These are phyloP conservation scores for Tauraco hartlaubi DNA, from an alignment of 2,797 vertebrate species.

Conservation along the genomic window DNA sequence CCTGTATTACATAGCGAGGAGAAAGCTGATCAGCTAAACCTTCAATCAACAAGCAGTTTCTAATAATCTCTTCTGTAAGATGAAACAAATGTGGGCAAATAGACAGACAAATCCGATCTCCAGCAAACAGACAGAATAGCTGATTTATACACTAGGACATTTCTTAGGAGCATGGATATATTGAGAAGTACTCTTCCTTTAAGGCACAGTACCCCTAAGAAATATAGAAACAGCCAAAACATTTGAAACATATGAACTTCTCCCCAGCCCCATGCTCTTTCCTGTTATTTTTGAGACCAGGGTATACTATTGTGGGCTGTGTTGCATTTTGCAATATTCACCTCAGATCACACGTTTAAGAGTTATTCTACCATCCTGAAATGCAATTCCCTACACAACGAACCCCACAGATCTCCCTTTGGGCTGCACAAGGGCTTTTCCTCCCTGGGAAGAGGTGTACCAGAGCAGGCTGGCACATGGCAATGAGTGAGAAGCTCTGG, in stretches of 20 bases:
- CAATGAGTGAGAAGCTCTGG: background rate
- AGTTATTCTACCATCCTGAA: background rate
- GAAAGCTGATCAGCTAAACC: slow-evolving; percentile 23
- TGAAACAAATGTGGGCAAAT: slow-evolving; percentile 45
- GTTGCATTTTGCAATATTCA: background rate
- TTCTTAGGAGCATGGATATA: background rate
- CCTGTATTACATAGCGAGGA: background rate
- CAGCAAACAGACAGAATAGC: background rate
- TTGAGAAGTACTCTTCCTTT: background rate
- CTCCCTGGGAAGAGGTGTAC: background rate
- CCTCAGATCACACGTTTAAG: background rate
- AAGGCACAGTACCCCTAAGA: background rate
- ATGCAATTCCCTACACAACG: background rate
- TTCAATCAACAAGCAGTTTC: slow-evolving; percentile 16
- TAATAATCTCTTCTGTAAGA: slow-evolving; percentile 19
- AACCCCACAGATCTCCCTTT: background rate
- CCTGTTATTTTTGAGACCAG: background rate
- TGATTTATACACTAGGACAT: background rate
- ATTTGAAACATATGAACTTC: background rate
- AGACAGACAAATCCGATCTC: slow-evolving; percentile 12
- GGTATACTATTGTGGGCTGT: background rate
- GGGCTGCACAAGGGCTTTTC: background rate
- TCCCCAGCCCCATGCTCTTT: background rate
- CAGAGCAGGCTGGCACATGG: background rate
- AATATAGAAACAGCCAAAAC: background rate